Evolutionary conservation across 2,113 vertebrate genomes (phyloP).

Genomic region (Phaetusa simplex): DNA sequence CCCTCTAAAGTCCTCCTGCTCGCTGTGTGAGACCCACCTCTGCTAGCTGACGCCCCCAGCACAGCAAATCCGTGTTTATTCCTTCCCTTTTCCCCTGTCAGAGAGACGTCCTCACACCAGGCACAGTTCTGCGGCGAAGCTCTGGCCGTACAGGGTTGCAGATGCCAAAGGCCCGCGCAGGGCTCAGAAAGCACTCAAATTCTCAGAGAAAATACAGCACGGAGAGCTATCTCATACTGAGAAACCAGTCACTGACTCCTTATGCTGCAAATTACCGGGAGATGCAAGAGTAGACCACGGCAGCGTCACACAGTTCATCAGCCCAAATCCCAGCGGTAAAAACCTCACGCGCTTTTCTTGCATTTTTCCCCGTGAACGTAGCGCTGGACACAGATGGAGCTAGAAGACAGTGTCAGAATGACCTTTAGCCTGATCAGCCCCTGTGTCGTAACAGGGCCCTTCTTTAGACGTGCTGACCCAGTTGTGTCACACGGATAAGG

Average conservation of each 20-base stretch:
- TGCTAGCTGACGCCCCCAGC: no score
- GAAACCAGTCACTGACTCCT: background rate
- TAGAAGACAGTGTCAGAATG: background rate
- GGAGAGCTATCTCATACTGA: background rate
- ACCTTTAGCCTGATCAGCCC: background rate
- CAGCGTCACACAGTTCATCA: fast-evolving
- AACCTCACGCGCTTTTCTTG: background rate
- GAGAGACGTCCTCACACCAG: background rate
- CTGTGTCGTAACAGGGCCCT: background rate
- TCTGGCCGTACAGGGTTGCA: fast-evolving
- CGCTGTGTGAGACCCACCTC: background rate
- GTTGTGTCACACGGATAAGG: background rate
- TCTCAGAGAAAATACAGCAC: background rate
- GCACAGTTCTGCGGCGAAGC: background rate
- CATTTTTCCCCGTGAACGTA: fast-evolving
- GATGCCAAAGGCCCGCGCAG: background rate
- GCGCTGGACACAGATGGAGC: background rate
- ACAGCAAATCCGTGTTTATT: background rate
- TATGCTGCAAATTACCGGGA: background rate
- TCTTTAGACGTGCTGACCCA: background rate
- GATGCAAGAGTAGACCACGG: fast-evolving
- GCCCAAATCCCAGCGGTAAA: background rate
- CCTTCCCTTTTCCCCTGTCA: background rate
- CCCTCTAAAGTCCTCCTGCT: background rate
- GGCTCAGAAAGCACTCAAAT: background rate